Evolutionary conservation across 1,140 invertebrate genomes (phyloP).

Genomic region (Diprion similis): DNA sequence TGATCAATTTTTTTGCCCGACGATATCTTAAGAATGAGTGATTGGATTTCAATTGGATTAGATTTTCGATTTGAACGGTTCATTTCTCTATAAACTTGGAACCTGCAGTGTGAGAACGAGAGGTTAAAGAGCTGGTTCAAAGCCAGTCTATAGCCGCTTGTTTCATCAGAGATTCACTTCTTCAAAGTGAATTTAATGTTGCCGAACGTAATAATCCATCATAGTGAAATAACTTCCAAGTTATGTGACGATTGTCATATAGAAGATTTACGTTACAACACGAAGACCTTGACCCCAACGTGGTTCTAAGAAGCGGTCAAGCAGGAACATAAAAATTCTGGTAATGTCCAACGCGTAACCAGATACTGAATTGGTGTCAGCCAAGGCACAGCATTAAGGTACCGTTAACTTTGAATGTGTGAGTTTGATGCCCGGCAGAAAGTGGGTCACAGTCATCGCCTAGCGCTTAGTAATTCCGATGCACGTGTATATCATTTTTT

Average conservation of each 20-base stretch:
- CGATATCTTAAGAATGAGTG: too few relatives aligned
- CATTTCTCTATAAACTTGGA: too few relatives aligned
- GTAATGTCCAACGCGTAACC: constrained; percentile 5
- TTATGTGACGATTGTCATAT: background rate
- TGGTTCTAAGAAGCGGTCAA: background rate
- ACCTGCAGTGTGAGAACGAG: too few relatives aligned
- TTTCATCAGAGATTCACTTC: too few relatives aligned
- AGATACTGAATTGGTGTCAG: constrained; percentile 51
- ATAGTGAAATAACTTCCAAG: too few relatives aligned
- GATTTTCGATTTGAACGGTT: too few relatives aligned
- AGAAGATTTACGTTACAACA: background rate
- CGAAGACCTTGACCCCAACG: constrained; percentile 1
- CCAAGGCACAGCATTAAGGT: constrained; percentile 48
- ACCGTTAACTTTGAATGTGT: constrained; percentile 56
- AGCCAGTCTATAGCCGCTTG: too few relatives aligned
- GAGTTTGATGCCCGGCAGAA: constrained; percentile 52
- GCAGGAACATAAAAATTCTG: background rate
- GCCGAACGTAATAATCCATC: too few relatives aligned
- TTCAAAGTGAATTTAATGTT: too few relatives aligned
- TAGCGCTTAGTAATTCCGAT: constrained; percentile 32
- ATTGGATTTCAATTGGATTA: too few relatives aligned
- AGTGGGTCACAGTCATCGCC: constrained; percentile 55
- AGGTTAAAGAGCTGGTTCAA: too few relatives aligned
- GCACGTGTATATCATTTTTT: constrained; percentile 20
- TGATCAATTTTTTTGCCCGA: too few relatives aligned